phyloP scores from a whole-genome alignment of 2,113 vertebrate species.

The Pelodiscus sinensis region DNA sequence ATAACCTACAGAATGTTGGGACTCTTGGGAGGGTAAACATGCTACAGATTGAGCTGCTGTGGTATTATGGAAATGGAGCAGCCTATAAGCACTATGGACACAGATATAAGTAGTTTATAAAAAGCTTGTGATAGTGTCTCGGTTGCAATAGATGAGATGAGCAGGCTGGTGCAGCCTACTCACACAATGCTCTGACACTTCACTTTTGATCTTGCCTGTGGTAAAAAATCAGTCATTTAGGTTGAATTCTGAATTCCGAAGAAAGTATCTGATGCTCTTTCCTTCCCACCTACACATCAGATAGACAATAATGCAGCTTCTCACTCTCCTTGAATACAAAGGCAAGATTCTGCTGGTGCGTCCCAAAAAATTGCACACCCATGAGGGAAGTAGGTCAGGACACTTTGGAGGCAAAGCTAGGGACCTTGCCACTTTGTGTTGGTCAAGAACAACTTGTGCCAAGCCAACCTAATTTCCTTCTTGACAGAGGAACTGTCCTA shows the following conservation, averaged over 20 bases:
- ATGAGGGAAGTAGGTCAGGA: neutral
- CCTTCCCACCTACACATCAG: neutral
- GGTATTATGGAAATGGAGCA: no score
- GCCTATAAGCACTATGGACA: no score
- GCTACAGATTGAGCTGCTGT: no score
- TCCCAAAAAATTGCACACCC: neutral
- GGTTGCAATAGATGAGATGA: fast-evolving
- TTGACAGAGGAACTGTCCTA: neutral
- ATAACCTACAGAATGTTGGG: no score
- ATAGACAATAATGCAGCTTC: neutral
- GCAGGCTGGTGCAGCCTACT: neutral
- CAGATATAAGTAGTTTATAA: no score
- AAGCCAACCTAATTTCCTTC: neutral
- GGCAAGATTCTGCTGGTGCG: neutral
- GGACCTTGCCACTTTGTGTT: fast-evolving
- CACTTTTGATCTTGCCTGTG: neutral
- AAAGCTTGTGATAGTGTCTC: neutral
- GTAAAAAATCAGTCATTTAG: neutral
- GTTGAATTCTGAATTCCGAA: neutral
- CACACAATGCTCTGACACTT: neutral
- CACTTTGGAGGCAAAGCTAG: neutral
- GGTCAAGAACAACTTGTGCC: neutral
- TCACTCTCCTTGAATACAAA: neutral
- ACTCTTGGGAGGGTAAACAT: no score
- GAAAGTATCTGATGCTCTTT: fast-evolving